phyloP scores from a whole-genome alignment of 2,888 invertebrate genomes.

The Lottia gigantea region DNA sequence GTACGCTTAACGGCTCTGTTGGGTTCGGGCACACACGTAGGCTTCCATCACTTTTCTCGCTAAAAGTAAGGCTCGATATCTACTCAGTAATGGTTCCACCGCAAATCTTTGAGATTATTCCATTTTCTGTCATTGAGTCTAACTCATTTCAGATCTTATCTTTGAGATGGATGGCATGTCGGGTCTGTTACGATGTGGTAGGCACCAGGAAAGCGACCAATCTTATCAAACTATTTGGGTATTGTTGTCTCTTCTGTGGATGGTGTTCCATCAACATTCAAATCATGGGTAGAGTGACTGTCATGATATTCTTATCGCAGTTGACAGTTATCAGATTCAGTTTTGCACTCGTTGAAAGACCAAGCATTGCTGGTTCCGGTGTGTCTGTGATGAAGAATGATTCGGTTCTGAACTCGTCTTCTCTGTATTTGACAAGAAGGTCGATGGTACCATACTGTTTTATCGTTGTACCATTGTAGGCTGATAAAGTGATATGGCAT shows the following conservation, averaged over 20 bases:
- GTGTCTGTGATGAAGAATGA: background rate
- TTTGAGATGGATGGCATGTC: background rate
- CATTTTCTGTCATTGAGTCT: background rate
- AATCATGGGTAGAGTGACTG: background rate
- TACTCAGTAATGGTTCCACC: background rate
- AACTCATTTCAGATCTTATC: background rate
- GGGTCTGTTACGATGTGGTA: background rate
- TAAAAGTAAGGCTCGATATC: constrained; percentile 3
- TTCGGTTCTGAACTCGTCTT: background rate
- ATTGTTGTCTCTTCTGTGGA: background rate
- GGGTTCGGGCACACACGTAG: background rate
- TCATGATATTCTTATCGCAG: background rate
- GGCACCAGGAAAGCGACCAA: background rate
- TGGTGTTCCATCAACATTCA: background rate
- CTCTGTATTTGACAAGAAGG: background rate
- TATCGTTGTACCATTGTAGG: background rate
- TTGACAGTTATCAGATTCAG: background rate
- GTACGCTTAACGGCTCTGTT: background rate
- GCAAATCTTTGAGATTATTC: background rate
- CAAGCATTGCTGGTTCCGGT: background rate
- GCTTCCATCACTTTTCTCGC: background rate
- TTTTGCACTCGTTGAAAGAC: background rate
- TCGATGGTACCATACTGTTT: background rate
- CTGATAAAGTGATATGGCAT: background rate
- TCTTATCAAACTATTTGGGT: background rate